Evolutionary conservation across 2,888 invertebrate species (phyloP), one percentile per base, ranked within the genome.

Genomic region (Epistrophe grossulariae): DNA sequence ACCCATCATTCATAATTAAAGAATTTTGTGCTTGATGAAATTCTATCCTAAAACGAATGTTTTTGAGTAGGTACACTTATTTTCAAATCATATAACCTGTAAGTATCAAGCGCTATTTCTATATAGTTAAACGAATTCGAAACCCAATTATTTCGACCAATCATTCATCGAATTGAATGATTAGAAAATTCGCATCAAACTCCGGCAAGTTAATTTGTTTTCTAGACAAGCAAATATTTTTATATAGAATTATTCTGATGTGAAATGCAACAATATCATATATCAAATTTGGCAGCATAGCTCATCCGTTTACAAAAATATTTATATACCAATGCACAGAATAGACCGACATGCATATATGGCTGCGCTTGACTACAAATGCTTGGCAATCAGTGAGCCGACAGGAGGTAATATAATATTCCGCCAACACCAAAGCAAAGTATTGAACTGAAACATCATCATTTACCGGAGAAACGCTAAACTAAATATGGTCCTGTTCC

Each of bases 381-480:
- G 74, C 70, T 79, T 31, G 73, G 70, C 85, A 85, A 82, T 85
- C 70, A 74, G 78, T 71, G 71, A 66, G 31, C 74, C 64, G 82
- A 85, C 82, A 85, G 82, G 64, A 57, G 73, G 78, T 74, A 76
- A 76, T 84, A 80, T 84, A 11, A 80, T 84, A 38, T 84, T 59
- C 77, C 52, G 55, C 55, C 77, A 66, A 19, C 57, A 31, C 48
- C 72, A 66, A 15, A 50, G 48, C n/a, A 43, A 62, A 15, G 40
- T 70, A 81, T 73, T 78, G 70, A 82, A 85, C 85, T 81, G 78
- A 81, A 85, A 78, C 81, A 81, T 59, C 85, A 78, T 78, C 81
- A 81, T 85, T 85, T 82, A 59, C 15, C 78, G 24, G 6, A 43
- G 52, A 74, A 57, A 71, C 64, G 77, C 82, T 77, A 74, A 74